Percentiles rank a stretch among this genome's conserved stretches.
Conservation (phyloP, 2,113 vertebrate genomes). For the Poeciliopsis retropinna region DNA sequence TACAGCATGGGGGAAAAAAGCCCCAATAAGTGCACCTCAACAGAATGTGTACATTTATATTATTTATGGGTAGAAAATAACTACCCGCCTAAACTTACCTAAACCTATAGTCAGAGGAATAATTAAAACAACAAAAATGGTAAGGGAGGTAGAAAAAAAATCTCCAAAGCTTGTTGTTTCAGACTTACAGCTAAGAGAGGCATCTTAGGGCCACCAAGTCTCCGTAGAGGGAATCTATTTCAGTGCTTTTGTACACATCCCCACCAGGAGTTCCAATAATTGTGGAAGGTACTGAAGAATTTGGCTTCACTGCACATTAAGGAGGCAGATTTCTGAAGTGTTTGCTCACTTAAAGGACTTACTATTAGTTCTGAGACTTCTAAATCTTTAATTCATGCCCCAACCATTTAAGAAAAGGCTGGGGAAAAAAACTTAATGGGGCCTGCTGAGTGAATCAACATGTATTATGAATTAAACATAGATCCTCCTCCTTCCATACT, state of each 20-base stretch:
- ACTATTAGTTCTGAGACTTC: slow-evolving; percentile 32
- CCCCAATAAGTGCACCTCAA: too few species aligned
- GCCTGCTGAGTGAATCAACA: slow-evolving; percentile 72
- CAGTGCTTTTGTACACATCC: neutral
- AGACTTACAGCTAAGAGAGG: neutral
- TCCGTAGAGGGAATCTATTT: neutral
- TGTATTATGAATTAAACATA: slow-evolving; percentile 77
- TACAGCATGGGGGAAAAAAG: neutral
- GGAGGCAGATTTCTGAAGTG: slow-evolving; percentile 47
- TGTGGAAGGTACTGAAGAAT: neutral
- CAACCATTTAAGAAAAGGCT: slow-evolving; percentile 64
- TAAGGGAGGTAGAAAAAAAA: neutral
- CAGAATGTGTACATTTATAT: neutral
- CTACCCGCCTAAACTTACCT: too few species aligned
- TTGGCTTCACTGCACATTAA: neutral
- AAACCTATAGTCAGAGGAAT: too few species aligned
- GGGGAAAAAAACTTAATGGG: slow-evolving; percentile 61
- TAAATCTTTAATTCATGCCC: slow-evolving; percentile 72
- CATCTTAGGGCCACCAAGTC: neutral
- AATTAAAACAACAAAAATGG: neutral
- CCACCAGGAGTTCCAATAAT: neutral
- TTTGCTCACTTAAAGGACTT: slow-evolving; percentile 60
- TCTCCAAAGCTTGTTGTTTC: neutral
- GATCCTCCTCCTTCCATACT: slow-evolving; percentile 37
- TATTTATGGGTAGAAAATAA: neutral